Percentiles rank a stretch among this genome's conserved stretches.
phyloP scores from a whole-genome alignment of 2,797 vertebrate species.

The Parauchenoglanis punctatus region DNA sequence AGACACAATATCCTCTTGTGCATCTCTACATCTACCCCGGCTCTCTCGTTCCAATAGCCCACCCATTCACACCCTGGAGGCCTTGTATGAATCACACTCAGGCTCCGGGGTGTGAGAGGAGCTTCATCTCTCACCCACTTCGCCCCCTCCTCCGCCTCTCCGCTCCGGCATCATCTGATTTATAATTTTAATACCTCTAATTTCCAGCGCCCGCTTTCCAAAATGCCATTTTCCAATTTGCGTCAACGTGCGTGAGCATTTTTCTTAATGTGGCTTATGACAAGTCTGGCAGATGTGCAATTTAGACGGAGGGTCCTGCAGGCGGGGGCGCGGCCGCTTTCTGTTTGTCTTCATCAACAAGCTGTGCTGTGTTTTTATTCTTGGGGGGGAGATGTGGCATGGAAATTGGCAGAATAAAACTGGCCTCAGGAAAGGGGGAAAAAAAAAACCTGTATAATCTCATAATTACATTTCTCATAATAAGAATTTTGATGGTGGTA shows the following conservation, averaged over 20 bases:
- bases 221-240: conserved; percentile 92
- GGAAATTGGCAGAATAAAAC: background rate
- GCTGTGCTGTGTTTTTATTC: conserved; percentile 66
- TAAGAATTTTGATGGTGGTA: conserved; percentile 75
- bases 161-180: conserved; percentile 83
- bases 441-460: conserved; percentile 57
- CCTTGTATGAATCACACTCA: conserved; percentile 27
- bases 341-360: conserved; percentile 79
- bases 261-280: conserved; percentile 92
- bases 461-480: conserved; percentile 78
- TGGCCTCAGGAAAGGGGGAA: background rate
- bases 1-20: conserved; percentile 49
- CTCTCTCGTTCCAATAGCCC: conserved; percentile 12
- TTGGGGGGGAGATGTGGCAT: background rate
- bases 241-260: conserved; percentile 87
- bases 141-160: background rate
- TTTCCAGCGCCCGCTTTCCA: conserved; percentile 86
- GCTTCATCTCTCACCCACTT: conserved; percentile 38
- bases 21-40: conserved; percentile 3
- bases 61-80: conserved; percentile 29
- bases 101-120: conserved; percentile 53
- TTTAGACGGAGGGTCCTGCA: conserved; percentile 83
- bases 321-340: conserved; percentile 72
- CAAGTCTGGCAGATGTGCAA: conserved; percentile 82
- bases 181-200: conserved; percentile 96